Percentiles rank a stretch among this genome's conserved stretches.
Evolutionary conservation across 92 coral and sea anemone genomes (phyloP).

Genomic region (Virgularia gustaviana): DNA sequence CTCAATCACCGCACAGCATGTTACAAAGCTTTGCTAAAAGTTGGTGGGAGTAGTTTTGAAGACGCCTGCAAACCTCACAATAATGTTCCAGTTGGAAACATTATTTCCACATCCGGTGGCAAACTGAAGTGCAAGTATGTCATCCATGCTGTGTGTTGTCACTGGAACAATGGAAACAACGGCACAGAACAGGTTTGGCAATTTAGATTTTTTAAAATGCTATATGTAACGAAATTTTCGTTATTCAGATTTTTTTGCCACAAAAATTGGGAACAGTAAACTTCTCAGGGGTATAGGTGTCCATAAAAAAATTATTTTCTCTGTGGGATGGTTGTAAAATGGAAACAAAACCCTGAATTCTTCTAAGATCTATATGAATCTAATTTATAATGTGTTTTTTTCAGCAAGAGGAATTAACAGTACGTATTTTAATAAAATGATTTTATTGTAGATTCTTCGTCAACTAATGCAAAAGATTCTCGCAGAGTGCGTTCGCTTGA

Average conservation of each 20-base stretch:
- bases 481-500: not conserved
- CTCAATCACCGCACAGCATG: conserved; percentile 32
- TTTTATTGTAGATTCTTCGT: conserved; percentile 38
- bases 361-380: too few species aligned
- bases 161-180: conserved; percentile 48
- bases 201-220: too few species aligned
- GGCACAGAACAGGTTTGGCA: conserved; percentile 43
- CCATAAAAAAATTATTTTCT: too few species aligned
- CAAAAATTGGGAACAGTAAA: too few species aligned
- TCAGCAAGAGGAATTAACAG: too few species aligned
- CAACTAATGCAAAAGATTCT: conserved; percentile 29
- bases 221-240: too few species aligned
- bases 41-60: conserved; percentile 33
- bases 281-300: too few species aligned
- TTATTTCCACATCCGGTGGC: conserved; percentile 42
- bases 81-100: conserved; percentile 39
- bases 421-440: too few species aligned
- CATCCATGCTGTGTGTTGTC: conserved; percentile 47
- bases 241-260: too few species aligned
- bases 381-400: too few species aligned
- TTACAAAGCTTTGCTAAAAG: conserved; percentile 34
- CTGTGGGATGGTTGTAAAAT: too few species aligned
- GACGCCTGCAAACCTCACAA: conserved; percentile 27
- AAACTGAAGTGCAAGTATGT: conserved; percentile 49
- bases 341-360: too few species aligned